These are phyloP conservation scores for Cybosia mesomella DNA, from an alignment of 2,888 invertebrate species.

Conservation along the genomic window DNA sequence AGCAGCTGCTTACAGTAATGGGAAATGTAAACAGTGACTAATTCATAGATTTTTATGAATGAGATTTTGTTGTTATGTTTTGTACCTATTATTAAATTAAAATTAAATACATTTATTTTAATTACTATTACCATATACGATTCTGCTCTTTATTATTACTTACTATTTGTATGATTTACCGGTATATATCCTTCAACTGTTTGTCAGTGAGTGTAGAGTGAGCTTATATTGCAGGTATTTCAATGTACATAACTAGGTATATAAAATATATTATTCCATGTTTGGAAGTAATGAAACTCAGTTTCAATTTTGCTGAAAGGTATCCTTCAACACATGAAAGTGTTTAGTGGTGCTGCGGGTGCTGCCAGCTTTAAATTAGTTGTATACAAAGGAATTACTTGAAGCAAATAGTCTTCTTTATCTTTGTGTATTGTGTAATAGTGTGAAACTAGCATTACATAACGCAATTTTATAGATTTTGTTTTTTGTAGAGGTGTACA, in stretches of 20 bases:
- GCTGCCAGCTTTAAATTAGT: background rate
- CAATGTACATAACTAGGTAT: too few relatives aligned
- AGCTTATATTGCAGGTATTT: too few relatives aligned
- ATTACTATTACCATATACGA: background rate
- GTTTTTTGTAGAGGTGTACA: background rate
- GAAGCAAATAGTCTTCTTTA: background rate
- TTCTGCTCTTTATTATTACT: background rate
- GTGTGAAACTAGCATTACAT: background rate
- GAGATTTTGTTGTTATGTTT: background rate
- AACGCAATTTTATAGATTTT: background rate
- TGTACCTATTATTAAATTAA: too few relatives aligned
- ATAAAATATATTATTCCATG: background rate
- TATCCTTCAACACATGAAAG: background rate
- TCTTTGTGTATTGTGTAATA: background rate
- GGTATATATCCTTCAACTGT: too few relatives aligned
- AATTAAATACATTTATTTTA: background rate
- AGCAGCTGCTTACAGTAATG: background rate
- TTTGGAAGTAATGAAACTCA: background rate
- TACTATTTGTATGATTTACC: too few relatives aligned
- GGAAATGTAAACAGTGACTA: background rate
- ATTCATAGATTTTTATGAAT: background rate
- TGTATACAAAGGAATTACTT: background rate
- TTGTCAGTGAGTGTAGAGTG: too few relatives aligned
- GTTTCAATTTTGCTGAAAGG: background rate
- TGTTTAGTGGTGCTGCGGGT: background rate